Base-by-base conservation (phyloP, 1,140 invertebrate species). In the Eupristina koningsbergeri region DNA sequence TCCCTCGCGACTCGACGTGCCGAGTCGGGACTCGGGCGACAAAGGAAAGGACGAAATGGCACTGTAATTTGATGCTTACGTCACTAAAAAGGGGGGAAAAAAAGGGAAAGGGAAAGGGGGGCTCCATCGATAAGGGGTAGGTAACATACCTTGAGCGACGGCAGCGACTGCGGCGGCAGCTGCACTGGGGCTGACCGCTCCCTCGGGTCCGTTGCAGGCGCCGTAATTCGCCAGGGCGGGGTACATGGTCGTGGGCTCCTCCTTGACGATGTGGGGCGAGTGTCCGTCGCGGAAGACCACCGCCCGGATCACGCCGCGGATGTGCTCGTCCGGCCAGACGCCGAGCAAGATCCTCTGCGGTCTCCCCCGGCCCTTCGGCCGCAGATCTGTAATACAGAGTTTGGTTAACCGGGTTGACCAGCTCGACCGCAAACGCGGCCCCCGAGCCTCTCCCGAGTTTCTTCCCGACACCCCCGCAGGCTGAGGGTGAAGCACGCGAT, bases 291-390 rank as follows among this genome's bases (percentile, higher is more conserved):
- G 93, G 93, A 98, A 98, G 36, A 98, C 97, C 53, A 98, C 97
- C 36, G 97, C 96, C 87, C 97, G 94, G 86, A 98, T 98, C 82
- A 98, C 97, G 67, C 96, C 96, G 87, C 96, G 95, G 88, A 98
- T 97, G 90, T 98, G 96, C 89, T 98, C 97, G 91, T 98, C 97
- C 6, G 97, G 97, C 97, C 97, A 98, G 86, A 97, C 95, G 83
- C 97, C 97, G 80, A 98, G 93, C 75, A 98, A 93, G 89, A 98
- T 98, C 89, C 97, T 94, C 89, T 98, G 97, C 1, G 97, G 97
- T 83, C 97, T 93, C 39, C 97, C 97, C 88, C 97, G 93, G 80
- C 97, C 97, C 93, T 98, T 98, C 29, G 97, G 97, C 87, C 97
- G 94, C 85, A 98, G 94, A 94, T 98, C 96, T 95, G 93, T 85